Base-by-base conservation (phyloP, 2,113 vertebrate species). In the Dromas ardeola region DNA sequence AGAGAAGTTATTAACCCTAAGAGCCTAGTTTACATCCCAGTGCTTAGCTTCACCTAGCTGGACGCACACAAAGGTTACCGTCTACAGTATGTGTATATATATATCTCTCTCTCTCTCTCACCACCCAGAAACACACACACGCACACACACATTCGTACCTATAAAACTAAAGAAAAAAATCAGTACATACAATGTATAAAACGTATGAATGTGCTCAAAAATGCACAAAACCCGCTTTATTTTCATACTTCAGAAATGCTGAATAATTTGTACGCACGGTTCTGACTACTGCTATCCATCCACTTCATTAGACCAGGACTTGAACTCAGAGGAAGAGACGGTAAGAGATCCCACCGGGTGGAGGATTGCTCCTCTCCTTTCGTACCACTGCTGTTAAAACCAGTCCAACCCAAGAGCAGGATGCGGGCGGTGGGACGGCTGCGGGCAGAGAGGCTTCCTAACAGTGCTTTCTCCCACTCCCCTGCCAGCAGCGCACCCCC, bases 121-220 rank as follows among this genome's bases (percentile, higher is more conserved):
- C 27, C 85, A 72, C 82, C 70, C 90, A 88, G 80, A 95, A 94
- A 95, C 73, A 94, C 97, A 95, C 93, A 17, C 82, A 20, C 85
- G 15, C 84, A 78, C 97, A 94, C 95, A 88, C 74, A 1, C 95
- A 90, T 36, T 86, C 93, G 67, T 76, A 95, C 90, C 91, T 96
- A 97, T 71, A 97, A 95, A 97, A 96, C 90, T 95, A 96, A 98
- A 90, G 94, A 66, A 43, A 93, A 94, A 96, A 97, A 94, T 94
- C 95, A 96, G 97, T 97, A 98, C 97, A 80, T 95, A 97, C 96
- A 97, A 98, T 65, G 85, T 98, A 98, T 98, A 98, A 98, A 98
- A 98, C 81, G 88, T 88, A 98, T 74, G 94, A 67, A 89, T 96
- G 98, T 98, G 98, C 98, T 98, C 88, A 98, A 98, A 98, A 98